phyloP scores from a whole-genome alignment of 2,888 invertebrate genomes.

The Mayetiola destructor region DNA sequence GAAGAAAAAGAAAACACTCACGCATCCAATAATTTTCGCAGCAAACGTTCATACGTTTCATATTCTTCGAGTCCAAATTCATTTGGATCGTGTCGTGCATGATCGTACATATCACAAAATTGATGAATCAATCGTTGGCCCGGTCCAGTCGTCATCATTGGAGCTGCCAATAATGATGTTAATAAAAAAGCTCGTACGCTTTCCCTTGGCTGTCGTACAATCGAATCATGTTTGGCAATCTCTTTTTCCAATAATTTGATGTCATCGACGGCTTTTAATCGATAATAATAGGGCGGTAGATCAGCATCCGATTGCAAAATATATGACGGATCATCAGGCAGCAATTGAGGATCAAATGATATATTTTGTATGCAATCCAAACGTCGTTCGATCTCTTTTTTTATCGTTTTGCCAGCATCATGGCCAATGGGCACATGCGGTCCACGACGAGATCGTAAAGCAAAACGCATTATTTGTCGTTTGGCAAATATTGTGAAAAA shows the following conservation, averaged over 20 bases:
- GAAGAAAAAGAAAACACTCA: conserved; percentile 38
- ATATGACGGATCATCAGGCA: conserved; percentile 56
- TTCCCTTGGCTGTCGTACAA: conserved; percentile 62
- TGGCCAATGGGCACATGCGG: conserved; percentile 81
- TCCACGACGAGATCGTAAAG: conserved; percentile 73
- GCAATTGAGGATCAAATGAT: conserved; percentile 65
- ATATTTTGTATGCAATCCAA: conserved; percentile 76
- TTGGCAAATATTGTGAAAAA: conserved; percentile 86
- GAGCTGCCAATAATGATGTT: conserved; percentile 61
- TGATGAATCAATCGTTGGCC: conserved; percentile 77
- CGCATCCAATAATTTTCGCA: conserved; percentile 69
- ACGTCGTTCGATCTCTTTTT: conserved; percentile 71
- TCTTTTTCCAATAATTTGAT: conserved; percentile 66
- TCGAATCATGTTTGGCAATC: conserved; percentile 59
- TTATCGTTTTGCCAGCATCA: conserved; percentile 66
- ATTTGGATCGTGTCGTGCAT: conserved; percentile 79
- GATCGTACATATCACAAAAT: conserved; percentile 80
- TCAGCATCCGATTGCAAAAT: conserved; percentile 57
- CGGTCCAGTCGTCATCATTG: conserved; percentile 65
- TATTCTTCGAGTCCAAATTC: conserved; percentile 79
- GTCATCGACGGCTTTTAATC: conserved; percentile 83
- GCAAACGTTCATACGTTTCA: conserved; percentile 56
- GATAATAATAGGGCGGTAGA: conserved; percentile 67
- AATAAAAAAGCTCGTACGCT: conserved; percentile 70
- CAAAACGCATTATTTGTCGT: conserved; percentile 84